Conservation (phyloP, 2,797 vertebrate genomes). For the Melopsittacus undulatus region DNA sequence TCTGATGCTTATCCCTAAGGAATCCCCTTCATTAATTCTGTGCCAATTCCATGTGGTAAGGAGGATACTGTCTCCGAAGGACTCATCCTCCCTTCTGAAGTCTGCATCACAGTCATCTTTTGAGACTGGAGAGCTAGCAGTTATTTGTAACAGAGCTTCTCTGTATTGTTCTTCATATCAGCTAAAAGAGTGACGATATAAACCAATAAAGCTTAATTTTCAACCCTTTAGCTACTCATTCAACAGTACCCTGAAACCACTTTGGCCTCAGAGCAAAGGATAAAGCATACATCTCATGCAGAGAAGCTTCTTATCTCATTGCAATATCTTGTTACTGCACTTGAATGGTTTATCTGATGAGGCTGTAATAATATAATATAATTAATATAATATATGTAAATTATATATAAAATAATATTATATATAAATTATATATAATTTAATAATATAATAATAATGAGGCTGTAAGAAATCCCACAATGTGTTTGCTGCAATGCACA, state of each 20-base stretch:
- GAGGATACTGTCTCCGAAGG: neutral
- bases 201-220: neutral
- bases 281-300: rapidly evolving
- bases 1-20: neutral
- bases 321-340: neutral
- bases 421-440: too few species aligned
- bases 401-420: too few species aligned
- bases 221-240: neutral
- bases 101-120: neutral
- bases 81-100: neutral
- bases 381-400: too few species aligned
- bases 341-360: neutral
- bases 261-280: neutral
- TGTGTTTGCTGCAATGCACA: neutral
- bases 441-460: too few species aligned
- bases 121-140: neutral
- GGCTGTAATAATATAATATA: neutral
- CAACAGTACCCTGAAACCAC: neutral
- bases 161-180: neutral
- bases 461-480: neutral
- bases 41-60: neutral
- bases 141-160: neutral
- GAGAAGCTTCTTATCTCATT: neutral
- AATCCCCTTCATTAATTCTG: neutral
- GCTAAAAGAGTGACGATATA: neutral